phyloP scores from a whole-genome alignment of 2,113 vertebrate species.

The Polyodon spathula region DNA sequence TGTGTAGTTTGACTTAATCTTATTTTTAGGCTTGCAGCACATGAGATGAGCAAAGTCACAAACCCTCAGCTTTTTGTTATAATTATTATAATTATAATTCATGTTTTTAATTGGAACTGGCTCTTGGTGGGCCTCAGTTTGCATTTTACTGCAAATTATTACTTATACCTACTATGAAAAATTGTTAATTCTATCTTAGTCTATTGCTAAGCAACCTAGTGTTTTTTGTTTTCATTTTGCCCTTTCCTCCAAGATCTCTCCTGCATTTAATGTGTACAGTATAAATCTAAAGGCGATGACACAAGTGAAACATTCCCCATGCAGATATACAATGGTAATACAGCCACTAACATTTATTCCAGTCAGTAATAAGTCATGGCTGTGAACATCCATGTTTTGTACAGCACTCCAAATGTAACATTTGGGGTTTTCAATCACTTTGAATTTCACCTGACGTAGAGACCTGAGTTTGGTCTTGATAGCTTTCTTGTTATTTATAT shows the following conservation, averaged over 20 bases:
- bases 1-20: background rate
- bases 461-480: no score
- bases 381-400: background rate
- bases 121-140: no score
- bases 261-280: constrained; percentile 33
- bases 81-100: background rate
- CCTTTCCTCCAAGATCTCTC: constrained; percentile 18
- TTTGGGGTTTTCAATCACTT: no score
- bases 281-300: constrained; percentile 53
- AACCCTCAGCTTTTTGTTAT: background rate
- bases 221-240: no score
- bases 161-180: no score
- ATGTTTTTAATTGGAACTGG: background rate
- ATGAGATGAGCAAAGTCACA: background rate
- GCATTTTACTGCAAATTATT: no score
- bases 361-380: background rate
- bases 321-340: constrained; percentile 34
- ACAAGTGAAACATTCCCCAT: constrained; percentile 30
- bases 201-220: no score
- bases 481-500: no score
- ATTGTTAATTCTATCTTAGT: no score
- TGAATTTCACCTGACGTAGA: no score
- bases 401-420: no score
- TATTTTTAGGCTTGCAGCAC: constrained; percentile 16
- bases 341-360: background rate